phyloP scores from a whole-genome alignment of 2,113 vertebrate species.

The Ascaphus truei region DNA sequence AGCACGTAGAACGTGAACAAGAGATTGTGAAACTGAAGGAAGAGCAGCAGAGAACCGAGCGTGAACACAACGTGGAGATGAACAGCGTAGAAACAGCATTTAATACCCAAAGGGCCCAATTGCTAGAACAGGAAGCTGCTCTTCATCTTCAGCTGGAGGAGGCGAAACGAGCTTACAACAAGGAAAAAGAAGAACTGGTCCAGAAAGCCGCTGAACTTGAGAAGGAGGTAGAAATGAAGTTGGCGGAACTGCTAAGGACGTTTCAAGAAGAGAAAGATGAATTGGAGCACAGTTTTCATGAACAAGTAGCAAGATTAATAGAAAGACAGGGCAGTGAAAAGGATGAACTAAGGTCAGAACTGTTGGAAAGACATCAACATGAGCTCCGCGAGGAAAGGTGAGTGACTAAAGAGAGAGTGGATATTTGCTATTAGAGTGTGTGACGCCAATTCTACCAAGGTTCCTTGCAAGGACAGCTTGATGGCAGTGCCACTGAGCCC shows the following conservation, averaged over 20 bases:
- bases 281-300: conserved; percentile 48
- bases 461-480: too few species aligned
- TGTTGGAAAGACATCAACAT: conserved; percentile 63
- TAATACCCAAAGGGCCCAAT: conserved; percentile 49
- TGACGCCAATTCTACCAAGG: too few species aligned
- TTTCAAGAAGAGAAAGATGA: conserved; percentile 52
- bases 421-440: too few species aligned
- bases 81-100: conserved; percentile 53
- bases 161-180: conserved; percentile 51
- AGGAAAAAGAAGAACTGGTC: conserved; percentile 65
- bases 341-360: conserved; percentile 51
- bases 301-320: conserved; percentile 51
- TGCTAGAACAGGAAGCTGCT: conserved; percentile 59
- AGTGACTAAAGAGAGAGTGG: conserved; percentile 39
- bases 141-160: conserved; percentile 60
- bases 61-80: conserved; percentile 51
- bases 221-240: conserved; percentile 44
- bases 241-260: conserved; percentile 40
- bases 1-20: conserved; percentile 61
- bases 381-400: conserved; percentile 80
- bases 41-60: conserved; percentile 42
- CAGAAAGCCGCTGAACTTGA: conserved; percentile 40
- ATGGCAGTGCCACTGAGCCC: too few species aligned
- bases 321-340: conserved; percentile 56
- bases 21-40: conserved; percentile 55